Conservation (phyloP, 2,797 vertebrate genomes). For the Tenualosa thibaudeaui region DNA sequence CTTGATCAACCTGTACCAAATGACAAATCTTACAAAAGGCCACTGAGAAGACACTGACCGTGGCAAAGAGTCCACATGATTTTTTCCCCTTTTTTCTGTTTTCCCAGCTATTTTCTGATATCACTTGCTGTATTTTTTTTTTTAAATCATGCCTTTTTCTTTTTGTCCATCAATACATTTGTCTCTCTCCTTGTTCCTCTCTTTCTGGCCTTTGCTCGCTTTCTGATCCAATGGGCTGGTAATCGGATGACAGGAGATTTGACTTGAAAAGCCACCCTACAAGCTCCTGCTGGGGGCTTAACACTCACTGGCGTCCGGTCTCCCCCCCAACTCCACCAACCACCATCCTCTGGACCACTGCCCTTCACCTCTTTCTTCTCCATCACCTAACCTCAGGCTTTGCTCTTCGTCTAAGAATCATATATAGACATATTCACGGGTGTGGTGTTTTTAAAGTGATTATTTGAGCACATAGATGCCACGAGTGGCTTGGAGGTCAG, state of each 20-base stretch:
- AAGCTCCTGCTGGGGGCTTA: constrained; percentile 64
- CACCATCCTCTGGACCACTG: not conserved
- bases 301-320: constrained; percentile 30
- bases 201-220: constrained; percentile 30
- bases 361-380: not conserved
- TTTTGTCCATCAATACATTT: not conserved
- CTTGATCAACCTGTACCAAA: not conserved
- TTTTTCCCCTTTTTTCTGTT: not conserved
- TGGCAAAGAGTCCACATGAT: not conserved
- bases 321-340: not conserved
- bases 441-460: not conserved
- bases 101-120: not conserved
- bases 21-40: not conserved
- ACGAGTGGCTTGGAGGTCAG: not conserved
- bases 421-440: not conserved
- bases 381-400: not conserved
- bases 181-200: not conserved
- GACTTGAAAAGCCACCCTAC: constrained; percentile 62
- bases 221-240: constrained; percentile 68
- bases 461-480: not conserved
- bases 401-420: not conserved
- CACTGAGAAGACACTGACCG: not conserved
- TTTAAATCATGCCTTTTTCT: not conserved
- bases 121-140: not conserved
- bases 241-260: constrained; percentile 78